Base-by-base conservation (phyloP, 2,888 invertebrate genomes). In the Luffia ferchaultella region DNA sequence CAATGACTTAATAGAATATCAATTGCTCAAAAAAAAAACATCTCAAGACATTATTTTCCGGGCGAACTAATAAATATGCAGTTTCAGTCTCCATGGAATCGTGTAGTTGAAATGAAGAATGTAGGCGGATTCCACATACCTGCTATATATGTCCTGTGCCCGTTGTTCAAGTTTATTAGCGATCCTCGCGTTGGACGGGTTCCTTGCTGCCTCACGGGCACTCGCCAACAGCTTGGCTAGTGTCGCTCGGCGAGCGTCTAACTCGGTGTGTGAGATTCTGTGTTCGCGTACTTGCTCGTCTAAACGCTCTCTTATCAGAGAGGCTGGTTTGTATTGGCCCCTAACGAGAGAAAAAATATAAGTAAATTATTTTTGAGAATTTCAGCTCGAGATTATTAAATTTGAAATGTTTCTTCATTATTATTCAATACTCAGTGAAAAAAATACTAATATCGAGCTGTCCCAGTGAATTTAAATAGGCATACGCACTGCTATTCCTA, bases 271-370 rank as follows among this genome's bases (percentile, higher is more conserved):
- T 41, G 94, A 85, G 17, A 92, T 85, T 58, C 93, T 90, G 57
- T 96, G 95, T 63, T 95, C 95, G 20, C 95, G 89, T 2, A 95
- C 85, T 74, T 97, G 97, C 63, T 96, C 95, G 65, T 95, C 95
- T 9, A 97, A 85, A 43, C 94, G 90, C 65, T 95, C 96, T 64
- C 91, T 92, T 58, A 95, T 91, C 1, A 97, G 83, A 2, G 96
- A 96, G 0, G 95, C 95, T 1, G 95, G 95, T 56, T 93, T 89
- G 62, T 88, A 87, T 62, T 93, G 88, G 51, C 85, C 85, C 65
- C 89, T 88, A 55, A 1, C 17, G 46, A 17, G 41, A 17, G n/a
- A 18, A 20, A 40, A 40, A 40, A 40, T 40, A 40, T 40, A 40
- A 9, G 7, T 9, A 49, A 9, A 56, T 55, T 47, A 49, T 40